phyloP scores from a whole-genome alignment of 2,113 vertebrate species.

The Notothenia coriiceps region DNA sequence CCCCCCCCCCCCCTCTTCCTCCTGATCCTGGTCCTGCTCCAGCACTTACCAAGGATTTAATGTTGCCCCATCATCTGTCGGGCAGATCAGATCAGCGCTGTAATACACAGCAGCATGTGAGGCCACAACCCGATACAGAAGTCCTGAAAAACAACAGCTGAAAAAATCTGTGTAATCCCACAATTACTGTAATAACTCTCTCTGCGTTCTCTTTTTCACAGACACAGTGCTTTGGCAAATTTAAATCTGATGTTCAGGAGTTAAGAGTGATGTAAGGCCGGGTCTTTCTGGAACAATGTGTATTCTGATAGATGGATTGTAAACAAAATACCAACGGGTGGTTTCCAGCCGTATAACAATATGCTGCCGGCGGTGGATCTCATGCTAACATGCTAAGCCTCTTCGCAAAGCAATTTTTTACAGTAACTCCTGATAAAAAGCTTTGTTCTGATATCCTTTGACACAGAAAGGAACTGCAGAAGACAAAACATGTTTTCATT shows the following conservation, averaged over 20 bases:
- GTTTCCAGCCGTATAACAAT: constrained; percentile 25
- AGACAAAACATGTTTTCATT: constrained; percentile 2
- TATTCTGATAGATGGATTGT: constrained; percentile 44
- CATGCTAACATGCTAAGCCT: constrained; percentile 7
- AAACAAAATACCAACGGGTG: constrained; percentile 51
- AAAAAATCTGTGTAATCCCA: constrained; percentile 68
- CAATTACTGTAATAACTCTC: constrained; percentile 73
- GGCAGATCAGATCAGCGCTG: constrained; percentile 67
- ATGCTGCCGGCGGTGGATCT: constrained; percentile 9
- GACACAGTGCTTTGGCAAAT: constrained; percentile 31
- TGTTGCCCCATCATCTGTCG: constrained; percentile 68
- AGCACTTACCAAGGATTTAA: constrained; percentile 83
- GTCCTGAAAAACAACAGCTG: constrained; percentile 58
- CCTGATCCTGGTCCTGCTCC: constrained; percentile 62
- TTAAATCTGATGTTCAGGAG: constrained; percentile 32
- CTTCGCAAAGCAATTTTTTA: constrained; percentile 24
- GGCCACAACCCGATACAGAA: constrained; percentile 33
- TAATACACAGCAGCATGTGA: constrained; percentile 72
- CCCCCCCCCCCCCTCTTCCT: background rate
- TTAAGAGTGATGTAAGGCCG: constrained; percentile 6
- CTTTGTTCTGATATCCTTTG: background rate
- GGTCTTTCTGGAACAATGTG: constrained; percentile 20
- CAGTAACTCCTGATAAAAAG: background rate
- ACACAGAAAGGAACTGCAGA: background rate
- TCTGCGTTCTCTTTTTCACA: background rate